These are phyloP conservation scores for Stercorarius parasiticus DNA, from an alignment of 2,113 vertebrate species.

Conservation along the genomic window DNA sequence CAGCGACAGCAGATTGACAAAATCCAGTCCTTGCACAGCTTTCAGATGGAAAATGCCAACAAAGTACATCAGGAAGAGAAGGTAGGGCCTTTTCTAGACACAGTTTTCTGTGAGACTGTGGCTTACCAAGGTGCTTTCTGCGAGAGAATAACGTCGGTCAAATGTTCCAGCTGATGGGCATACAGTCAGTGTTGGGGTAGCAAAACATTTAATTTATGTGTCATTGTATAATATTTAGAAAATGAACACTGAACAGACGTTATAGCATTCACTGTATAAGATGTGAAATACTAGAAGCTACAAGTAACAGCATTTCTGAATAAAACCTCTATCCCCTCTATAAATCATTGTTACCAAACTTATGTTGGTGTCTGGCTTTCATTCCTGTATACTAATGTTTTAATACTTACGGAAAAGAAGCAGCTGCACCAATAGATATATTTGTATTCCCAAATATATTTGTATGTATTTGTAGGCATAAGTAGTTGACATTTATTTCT, in stretches of 20 bases:
- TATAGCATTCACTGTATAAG: not conserved
- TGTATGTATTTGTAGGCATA: not conserved
- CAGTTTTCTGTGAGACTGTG: not conserved
- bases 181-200: not conserved
- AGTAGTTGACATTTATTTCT: not conserved
- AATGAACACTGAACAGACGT: not conserved
- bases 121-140: not conserved
- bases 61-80: slow-evolving; percentile 83
- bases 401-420: not conserved
- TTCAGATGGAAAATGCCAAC: slow-evolving; percentile 81
- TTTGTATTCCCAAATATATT: not conserved
- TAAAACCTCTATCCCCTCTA: not conserved
- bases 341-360: not conserved
- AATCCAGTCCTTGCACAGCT: slow-evolving; percentile 82
- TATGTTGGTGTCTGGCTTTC: not conserved
- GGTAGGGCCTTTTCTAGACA: slow-evolving; percentile 64
- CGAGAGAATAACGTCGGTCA: not conserved
- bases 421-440: not conserved
- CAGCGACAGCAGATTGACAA: slow-evolving; percentile 82
- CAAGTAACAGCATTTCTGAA: not conserved
- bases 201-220: not conserved
- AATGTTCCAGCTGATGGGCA: not conserved
- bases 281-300: not conserved
- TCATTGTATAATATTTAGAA: not conserved
- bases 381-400: not conserved